Conservation (phyloP, 64 coral and sea anemone genomes). For the Stichodactyla helianthus region DNA sequence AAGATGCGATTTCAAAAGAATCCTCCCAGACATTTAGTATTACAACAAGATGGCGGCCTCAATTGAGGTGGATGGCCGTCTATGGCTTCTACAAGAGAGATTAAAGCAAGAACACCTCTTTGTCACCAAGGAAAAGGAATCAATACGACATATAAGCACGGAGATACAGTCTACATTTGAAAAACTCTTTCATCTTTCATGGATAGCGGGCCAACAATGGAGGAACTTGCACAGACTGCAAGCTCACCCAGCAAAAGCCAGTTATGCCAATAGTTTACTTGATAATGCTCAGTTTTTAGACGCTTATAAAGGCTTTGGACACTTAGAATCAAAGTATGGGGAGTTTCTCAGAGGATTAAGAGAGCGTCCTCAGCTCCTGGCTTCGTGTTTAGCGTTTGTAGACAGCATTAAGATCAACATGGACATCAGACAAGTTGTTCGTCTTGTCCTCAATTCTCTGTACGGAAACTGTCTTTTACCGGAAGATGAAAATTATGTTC, state of each 20-base stretch:
- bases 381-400: slow-evolving; percentile 75
- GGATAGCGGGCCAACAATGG: slow-evolving; percentile 94
- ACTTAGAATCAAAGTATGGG: slow-evolving; percentile 90
- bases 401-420: slow-evolving; percentile 68
- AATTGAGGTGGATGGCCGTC: slow-evolving; percentile 11
- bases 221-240: slow-evolving; percentile 67
- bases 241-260: slow-evolving; percentile 73
- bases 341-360: slow-evolving; percentile 85
- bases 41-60: slow-evolving; percentile 73
- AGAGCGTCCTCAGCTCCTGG: slow-evolving; percentile 72
- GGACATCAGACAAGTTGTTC: slow-evolving; percentile 74
- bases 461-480: slow-evolving; percentile 93
- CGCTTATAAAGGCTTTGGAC: slow-evolving; percentile 71
- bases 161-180: slow-evolving; percentile 81
- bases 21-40: not conserved
- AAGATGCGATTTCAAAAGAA: not conserved
- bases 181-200: slow-evolving; percentile 82
- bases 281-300: slow-evolving; percentile 82
- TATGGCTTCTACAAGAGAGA: slow-evolving; percentile 79
- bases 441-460: slow-evolving; percentile 73
- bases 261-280: slow-evolving; percentile 68
- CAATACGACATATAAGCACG: slow-evolving; percentile 60
- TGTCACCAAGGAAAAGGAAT: slow-evolving; percentile 79
- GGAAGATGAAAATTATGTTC: slow-evolving; percentile 74
- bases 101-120: slow-evolving; percentile 85